A percentile compares a stretch with the other conserved stretches of the same genome.
Evolutionary conservation across 2,888 invertebrate species (phyloP).

Genomic region (Drosophila pseudotalamancana): DNA sequence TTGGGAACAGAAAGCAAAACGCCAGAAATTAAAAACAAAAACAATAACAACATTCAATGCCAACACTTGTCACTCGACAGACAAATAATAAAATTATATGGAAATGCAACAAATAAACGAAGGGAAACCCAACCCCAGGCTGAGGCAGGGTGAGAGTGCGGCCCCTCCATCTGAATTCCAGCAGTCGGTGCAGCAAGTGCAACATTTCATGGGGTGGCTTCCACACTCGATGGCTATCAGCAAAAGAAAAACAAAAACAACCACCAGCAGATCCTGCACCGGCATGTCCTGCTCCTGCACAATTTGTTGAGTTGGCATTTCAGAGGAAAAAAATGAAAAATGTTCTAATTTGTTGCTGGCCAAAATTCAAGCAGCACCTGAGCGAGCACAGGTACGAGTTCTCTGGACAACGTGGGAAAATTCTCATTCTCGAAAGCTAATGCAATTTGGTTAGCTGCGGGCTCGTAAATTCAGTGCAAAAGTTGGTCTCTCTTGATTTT

Average conservation of each 20-base stretch:
- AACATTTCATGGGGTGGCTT: conserved; percentile 31
- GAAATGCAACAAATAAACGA: conserved; percentile 68
- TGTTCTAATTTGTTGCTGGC: conserved; percentile 41
- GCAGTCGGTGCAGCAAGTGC: conserved; percentile 57
- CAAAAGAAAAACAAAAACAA: conserved; percentile 23
- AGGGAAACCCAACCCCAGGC: conserved; percentile 23
- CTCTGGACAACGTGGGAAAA: conserved; percentile 68
- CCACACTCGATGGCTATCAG: conserved; percentile 47
- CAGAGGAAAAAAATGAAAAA: conserved; percentile 4
- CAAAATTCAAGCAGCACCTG: conserved; percentile 35
- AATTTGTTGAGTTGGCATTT: conserved; percentile 36
- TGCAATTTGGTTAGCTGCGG: conserved; percentile 73
- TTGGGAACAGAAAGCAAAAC: conserved; percentile 56
- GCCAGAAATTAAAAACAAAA: conserved; percentile 11
- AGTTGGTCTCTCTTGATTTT: conserved; percentile 63
- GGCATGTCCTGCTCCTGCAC: conserved; percentile 41
- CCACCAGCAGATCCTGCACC: conserved; percentile 47
- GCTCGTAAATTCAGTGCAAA: conserved; percentile 80
- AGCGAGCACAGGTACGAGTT: conserved; percentile 13
- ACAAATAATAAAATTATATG: conserved; percentile 77
- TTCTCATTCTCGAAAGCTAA: conserved; percentile 67
- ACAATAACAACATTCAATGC: conserved; percentile 20
- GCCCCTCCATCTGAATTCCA: conserved; percentile 47
- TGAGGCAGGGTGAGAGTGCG: conserved; percentile 33
- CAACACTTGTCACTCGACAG: conserved; percentile 68